phyloP scores from a whole-genome alignment of 2,113 vertebrate genomes.

The Megaceryle torquata region DNA sequence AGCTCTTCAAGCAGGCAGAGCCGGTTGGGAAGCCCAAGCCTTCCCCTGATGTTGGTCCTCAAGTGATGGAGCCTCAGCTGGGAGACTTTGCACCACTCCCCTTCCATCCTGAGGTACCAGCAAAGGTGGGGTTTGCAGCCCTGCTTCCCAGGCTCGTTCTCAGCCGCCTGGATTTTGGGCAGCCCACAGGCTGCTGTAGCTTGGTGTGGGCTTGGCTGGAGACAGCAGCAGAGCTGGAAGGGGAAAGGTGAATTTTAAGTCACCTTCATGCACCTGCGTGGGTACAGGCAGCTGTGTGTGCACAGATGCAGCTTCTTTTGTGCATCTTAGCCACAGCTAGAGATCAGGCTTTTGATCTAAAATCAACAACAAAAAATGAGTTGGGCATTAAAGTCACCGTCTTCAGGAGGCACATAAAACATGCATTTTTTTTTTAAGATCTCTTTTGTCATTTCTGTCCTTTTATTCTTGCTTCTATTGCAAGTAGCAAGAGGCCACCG shows the following conservation, averaged over 20 bases:
- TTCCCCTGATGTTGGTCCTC: background rate
- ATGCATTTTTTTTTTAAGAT: slow-evolving; percentile 1
- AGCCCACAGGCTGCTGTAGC: background rate
- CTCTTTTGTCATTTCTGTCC: slow-evolving; percentile 74
- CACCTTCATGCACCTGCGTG: slow-evolving; percentile 25
- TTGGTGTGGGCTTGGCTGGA: background rate
- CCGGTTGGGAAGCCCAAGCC: background rate
- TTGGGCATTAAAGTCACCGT: slow-evolving; percentile 19
- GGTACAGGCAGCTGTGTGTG: background rate
- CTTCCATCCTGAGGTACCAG: background rate
- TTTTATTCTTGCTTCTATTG: slow-evolving; percentile 77
- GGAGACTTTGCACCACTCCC: background rate
- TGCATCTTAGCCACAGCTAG: background rate
- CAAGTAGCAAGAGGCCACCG: slow-evolving; percentile 75
- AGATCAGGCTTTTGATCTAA: slow-evolving; percentile 13
- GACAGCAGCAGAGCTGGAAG: background rate
- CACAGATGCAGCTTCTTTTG: background rate
- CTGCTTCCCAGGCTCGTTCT: background rate
- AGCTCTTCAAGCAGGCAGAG: background rate
- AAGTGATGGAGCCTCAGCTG: background rate
- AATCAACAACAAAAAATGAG: slow-evolving; percentile 49
- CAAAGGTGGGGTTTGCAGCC: background rate
- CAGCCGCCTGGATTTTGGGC: background rate
- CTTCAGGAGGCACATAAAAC: slow-evolving; percentile 43
- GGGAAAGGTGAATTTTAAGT: slow-evolving; percentile 49